These are phyloP conservation scores for Hypena proboscidalis DNA, from an alignment of 2,888 invertebrate genomes.

Conservation along the genomic window DNA sequence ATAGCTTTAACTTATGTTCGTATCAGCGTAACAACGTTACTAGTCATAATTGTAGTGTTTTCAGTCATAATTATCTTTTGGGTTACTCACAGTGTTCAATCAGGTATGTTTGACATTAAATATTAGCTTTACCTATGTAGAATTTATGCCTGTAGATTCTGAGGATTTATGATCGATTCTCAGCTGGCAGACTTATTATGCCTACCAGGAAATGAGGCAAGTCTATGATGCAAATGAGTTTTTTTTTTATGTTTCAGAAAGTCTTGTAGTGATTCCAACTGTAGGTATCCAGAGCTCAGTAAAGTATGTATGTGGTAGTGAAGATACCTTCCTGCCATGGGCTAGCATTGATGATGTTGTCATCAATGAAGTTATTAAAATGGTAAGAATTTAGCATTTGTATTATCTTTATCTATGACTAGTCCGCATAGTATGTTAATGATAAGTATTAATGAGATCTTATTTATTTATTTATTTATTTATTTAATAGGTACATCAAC, in stretches of 20 bases:
- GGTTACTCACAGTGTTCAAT: constrained; percentile 77
- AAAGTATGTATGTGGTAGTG: constrained; percentile 73
- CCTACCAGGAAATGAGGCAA: too few relatives aligned
- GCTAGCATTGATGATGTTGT: constrained; percentile 74
- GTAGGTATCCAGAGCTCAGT: constrained; percentile 76
- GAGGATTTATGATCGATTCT: too few relatives aligned
- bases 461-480: too few relatives aligned
- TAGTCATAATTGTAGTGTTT: constrained; percentile 64
- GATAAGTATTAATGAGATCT: too few relatives aligned
- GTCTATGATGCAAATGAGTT: too few relatives aligned
- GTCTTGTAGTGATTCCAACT: constrained; percentile 71
- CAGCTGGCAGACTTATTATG: too few relatives aligned
- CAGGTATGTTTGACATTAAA: constrained; percentile 65
- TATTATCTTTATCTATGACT: constrained; percentile 2
- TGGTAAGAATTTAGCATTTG: constrained; percentile 54
- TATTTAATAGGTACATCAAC: too few relatives aligned
- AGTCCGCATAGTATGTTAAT: too few relatives aligned
- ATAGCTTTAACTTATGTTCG: constrained; percentile 61
- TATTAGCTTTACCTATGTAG: too few relatives aligned
- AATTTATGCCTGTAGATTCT: too few relatives aligned
- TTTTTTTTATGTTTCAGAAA: constrained; percentile 68
- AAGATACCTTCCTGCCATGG: constrained; percentile 76
- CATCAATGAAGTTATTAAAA: constrained; percentile 80
- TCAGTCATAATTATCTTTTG: constrained; percentile 71
- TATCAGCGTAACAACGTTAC: constrained; percentile 64